Base-by-base conservation (phyloP, 2,797 vertebrate genomes). In the Acridotheres tristis region DNA sequence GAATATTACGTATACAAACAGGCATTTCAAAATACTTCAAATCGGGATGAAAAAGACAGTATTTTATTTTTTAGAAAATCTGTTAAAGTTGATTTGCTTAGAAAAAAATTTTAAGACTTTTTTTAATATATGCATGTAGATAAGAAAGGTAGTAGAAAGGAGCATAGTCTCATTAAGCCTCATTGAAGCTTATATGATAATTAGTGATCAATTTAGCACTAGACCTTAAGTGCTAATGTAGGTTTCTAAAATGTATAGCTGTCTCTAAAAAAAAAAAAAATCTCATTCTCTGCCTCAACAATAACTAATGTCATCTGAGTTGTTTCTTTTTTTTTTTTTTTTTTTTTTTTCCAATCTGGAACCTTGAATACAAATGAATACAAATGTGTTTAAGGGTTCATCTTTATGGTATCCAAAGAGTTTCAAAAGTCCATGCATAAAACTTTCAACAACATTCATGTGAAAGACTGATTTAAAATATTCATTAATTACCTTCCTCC, bases 31-130 rank as follows among this genome's bases (percentile, higher is more conserved):
- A 84, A 43, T n/a, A 13, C 5, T 80, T 77, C 53, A 59, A 55
- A 74, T 27, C 1, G 3, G 4, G 27, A 43, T 57, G 7, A 62
- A 30, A n/a, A 65, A 26, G 4, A 13, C 2, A 3, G 4, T 12
- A 9, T 36, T 80, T 8, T 7, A 10, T n/a, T 61, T 61, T 58
- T 42, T 43, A 43, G 5, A 50, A 81, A 62, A 62, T 4, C 3
- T 34, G 5, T 7, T 63, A 6, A 50, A 38, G 4, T 9, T 51
- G 8, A 30, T 23, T 73, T 89, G 5, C 4, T 48, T 58, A 32
- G 29, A 43, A 51, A 53, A 76, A 85, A 40, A 12, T 10, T 45
- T 40, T n/a, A 34, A 10, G 18, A 17, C 2, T 16, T 16, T 53
- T 72, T 61, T 68, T 20, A 3, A 81, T 51, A 1, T 30, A 11